phyloP scores from a whole-genome alignment of 1,140 invertebrate genomes.

The Carposina sasakii region DNA sequence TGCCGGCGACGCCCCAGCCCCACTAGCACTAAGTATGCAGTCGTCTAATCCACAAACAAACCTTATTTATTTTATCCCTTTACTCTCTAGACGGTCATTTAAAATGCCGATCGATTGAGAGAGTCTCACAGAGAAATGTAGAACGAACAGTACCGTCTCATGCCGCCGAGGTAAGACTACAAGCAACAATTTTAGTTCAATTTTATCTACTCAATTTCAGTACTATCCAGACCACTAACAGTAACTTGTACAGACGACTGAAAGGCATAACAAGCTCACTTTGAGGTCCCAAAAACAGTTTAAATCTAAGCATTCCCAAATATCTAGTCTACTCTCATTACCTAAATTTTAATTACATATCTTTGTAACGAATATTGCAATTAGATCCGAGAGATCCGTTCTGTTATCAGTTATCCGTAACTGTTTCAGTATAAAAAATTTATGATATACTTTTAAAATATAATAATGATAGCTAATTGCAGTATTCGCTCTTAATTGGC shows the following conservation, averaged over 20 bases:
- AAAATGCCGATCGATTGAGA: slow-evolving; percentile 73
- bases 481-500: too few relatives aligned
- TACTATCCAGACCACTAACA: slow-evolving; percentile 19
- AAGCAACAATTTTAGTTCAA: slow-evolving; percentile 42
- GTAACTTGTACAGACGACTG: slow-evolving; percentile 15
- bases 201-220: slow-evolving; percentile 26
- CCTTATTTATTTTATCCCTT: slow-evolving; percentile 75
- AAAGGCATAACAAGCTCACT: too few relatives aligned
- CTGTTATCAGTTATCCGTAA: too few relatives aligned
- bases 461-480: too few relatives aligned
- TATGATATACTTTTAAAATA: too few relatives aligned
- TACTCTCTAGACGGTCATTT: slow-evolving; percentile 75
- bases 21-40: slow-evolving; percentile 68
- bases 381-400: too few relatives aligned
- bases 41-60: slow-evolving; percentile 67
- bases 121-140: slow-evolving; percentile 73
- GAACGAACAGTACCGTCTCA: slow-evolving; percentile 70
- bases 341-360: background rate
- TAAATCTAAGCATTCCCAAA: background rate
- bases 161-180: slow-evolving; percentile 68
- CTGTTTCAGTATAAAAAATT: too few relatives aligned
- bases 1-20: slow-evolving; percentile 33
- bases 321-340: slow-evolving; percentile 3
- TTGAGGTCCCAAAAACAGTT: too few relatives aligned
- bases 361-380: too few relatives aligned